A percentile compares a stretch with the other conserved stretches of the same genome.
Conservation (phyloP, 1,140 invertebrate species). For the Philotrypesis tridentata region DNA sequence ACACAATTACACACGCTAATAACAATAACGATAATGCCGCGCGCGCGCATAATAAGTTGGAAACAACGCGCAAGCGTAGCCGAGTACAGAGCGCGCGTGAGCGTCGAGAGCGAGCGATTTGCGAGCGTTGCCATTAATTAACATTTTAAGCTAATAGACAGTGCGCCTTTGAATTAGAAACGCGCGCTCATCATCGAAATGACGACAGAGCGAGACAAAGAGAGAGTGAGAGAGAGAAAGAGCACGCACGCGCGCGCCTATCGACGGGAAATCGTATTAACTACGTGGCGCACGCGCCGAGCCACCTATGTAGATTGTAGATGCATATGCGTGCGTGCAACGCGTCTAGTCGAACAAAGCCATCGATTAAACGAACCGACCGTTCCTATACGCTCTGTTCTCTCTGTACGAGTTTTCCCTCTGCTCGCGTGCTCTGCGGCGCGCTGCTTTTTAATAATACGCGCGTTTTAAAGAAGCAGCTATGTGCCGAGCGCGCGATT, state of each 20-base stretch:
- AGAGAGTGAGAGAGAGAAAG: no score
- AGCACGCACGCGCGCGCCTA: neutral
- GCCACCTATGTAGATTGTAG: no score
- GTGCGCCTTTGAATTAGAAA: neutral
- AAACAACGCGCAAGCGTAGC: neutral
- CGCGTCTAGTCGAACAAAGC: neutral
- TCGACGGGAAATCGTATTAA: neutral
- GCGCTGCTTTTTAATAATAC: no score
- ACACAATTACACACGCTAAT: neutral
- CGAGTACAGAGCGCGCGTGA: no score
- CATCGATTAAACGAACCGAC: neutral
- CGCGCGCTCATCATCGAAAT: constrained; percentile 7
- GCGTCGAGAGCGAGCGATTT: neutral
- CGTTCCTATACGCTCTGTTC: neutral
- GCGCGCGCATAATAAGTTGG: no score
- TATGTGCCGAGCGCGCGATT: no score
- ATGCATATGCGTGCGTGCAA: neutral
- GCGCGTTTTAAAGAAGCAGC: no score
- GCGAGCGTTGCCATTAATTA: neutral
- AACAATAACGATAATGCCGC: neutral
- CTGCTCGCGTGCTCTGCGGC: no score
- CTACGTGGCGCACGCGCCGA: no score
- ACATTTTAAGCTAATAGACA: constrained; percentile 12
- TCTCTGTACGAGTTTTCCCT: no score
- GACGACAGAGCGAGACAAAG: no score